Percentiles rank a stretch among this genome's conserved stretches.
Evolutionary conservation across 2,113 vertebrate genomes (phyloP).

Genomic region (Chinchilla lanigera): DNA sequence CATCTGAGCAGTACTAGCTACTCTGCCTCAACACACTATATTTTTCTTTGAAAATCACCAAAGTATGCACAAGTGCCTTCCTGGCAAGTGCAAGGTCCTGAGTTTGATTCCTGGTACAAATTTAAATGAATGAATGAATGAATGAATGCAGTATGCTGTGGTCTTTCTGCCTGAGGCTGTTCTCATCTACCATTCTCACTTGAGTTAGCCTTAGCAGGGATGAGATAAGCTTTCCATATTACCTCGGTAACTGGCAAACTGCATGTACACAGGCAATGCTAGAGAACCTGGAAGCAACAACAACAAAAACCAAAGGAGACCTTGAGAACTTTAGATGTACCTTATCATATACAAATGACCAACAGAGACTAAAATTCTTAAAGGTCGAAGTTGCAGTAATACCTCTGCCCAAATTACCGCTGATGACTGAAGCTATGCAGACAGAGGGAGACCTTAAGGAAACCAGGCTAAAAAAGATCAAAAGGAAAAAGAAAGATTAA

Average conservation of each 20-base stretch:
- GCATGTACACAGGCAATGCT: accelerated
- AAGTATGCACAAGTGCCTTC: neutral
- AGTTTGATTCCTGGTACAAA: no score
- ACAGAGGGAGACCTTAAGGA: neutral
- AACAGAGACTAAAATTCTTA: neutral
- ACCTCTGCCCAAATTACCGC: neutral
- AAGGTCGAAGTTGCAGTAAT: neutral
- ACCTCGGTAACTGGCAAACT: neutral
- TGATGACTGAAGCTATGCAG: neutral
- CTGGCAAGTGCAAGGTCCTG: no score
- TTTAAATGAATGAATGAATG: no score
- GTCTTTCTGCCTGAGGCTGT: neutral
- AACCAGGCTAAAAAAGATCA: neutral
- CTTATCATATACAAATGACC: neutral
- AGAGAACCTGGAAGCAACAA: neutral
- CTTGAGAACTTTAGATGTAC: neutral
- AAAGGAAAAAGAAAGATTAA: neutral
- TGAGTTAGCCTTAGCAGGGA: neutral
- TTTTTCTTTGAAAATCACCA: neutral
- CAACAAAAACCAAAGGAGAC: neutral
- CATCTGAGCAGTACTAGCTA: neutral
- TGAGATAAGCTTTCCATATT: neutral
- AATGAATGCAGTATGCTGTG: neutral
- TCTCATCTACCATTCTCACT: no score
- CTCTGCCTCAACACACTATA: neutral